A percentile compares a stretch with the other conserved stretches of the same genome.
phyloP scores from a whole-genome alignment of 2,797 vertebrate genomes.

The Myoxocephalus aenaeus region DNA sequence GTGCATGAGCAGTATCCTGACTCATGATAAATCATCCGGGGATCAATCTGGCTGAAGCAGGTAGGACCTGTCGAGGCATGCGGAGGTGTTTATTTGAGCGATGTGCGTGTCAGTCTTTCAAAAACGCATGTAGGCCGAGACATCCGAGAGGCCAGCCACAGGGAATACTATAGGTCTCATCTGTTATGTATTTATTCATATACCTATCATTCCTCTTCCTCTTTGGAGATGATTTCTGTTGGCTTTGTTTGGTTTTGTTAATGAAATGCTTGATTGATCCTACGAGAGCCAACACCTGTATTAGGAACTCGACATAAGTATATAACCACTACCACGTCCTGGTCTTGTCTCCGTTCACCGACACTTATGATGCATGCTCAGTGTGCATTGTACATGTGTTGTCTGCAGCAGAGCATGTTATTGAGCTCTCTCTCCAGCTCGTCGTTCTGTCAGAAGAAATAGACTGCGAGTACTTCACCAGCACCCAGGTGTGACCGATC shows the following conservation, averaged over 20 bases:
- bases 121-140: not conserved
- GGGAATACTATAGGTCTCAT: constrained; percentile 11
- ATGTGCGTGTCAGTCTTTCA: constrained; percentile 40
- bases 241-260: not conserved
- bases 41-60: constrained; percentile 44
- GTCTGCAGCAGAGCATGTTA: constrained; percentile 60
- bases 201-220: not conserved
- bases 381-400: constrained; percentile 36
- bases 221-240: not conserved
- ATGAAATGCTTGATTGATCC: not conserved
- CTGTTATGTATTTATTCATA: not conserved
- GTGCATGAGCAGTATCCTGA: constrained; percentile 17
- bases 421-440: constrained; percentile 55
- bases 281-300: not conserved
- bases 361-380: constrained; percentile 20
- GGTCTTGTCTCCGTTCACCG: constrained; percentile 14
- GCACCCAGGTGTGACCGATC: constrained; percentile 69
- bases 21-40: constrained; percentile 36
- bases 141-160: constrained; percentile 1
- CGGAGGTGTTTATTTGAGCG: constrained; percentile 39
- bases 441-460: constrained; percentile 67
- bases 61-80: constrained; percentile 34
- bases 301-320: not conserved
- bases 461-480: constrained; percentile 61
- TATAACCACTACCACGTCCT: not conserved